Base-by-base conservation (phyloP, 1,140 invertebrate species). In the Drosophila varians region DNA sequence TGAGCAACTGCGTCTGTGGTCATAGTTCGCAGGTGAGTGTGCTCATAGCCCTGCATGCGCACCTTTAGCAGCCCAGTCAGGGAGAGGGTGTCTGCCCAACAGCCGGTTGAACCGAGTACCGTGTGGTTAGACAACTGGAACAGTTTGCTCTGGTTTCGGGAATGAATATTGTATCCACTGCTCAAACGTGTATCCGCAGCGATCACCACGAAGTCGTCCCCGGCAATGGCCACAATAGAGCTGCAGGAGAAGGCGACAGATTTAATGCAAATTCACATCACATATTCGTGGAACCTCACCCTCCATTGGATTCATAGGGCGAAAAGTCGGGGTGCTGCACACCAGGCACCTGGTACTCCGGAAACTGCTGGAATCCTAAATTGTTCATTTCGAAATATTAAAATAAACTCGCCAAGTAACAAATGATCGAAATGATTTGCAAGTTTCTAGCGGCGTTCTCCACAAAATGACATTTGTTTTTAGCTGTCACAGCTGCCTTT, bases 61-160 rank as follows among this genome's bases (percentile, higher is more conserved):
- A 97, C 96, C 71, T 95, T 92, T 23, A 99, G 90, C 54, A 98
- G 92, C 74, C 97, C 94, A 4, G 96, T 97, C 4, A 99, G 92
- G 16, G 98, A 98, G 1, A 99, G 92, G n/a, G 96, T 96, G 93
- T 99, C 99, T 80, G 98, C 98, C 97, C 99, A 99, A 92, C 99
- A 99, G 28, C 99, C 99, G 54, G 96, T 94, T 73, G 95, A 94
- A 2, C 96, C 98, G 34, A 99, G 92, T 46, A 99, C 95, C 25
- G 98, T 98, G 34, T 92, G 94, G 0, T 95, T 91, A 0, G 97
- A 97, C 25, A 98, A 91, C 66, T 93, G 91, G 64, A 97, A 97
- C 4, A 98, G 90, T 91, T 98, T 98, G 31, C 96, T 94, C 88
- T 98, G 97, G 21, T 97, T 93, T 19, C 98, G 94, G 0, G 96